Conservation (phyloP, 2,797 vertebrate genomes). For the Masticophis lateralis region DNA sequence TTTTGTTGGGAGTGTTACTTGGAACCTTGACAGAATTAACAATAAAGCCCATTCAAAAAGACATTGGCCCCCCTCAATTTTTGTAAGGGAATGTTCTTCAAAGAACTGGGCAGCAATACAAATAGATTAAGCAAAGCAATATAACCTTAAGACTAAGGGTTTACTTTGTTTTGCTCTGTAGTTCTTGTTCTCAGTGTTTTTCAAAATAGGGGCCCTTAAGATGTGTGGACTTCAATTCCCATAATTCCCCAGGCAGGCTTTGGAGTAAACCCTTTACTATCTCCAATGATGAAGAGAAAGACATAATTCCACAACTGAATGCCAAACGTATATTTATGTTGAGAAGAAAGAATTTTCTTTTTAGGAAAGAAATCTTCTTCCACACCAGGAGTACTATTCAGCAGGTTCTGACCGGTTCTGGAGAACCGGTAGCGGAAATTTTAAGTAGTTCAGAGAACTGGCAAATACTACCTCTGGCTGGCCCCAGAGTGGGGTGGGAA, state of each 20-base stretch:
- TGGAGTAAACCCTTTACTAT: background rate
- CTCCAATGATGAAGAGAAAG: conserved; percentile 28
- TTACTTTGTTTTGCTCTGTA: background rate
- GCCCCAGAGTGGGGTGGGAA: no score
- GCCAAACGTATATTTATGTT: background rate
- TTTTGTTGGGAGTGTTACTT: no score
- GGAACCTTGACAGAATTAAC: background rate
- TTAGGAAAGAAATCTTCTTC: conserved; percentile 28
- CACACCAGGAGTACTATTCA: background rate
- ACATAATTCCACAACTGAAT: conserved; percentile 21
- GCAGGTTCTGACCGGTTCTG: no score
- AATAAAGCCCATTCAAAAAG: background rate
- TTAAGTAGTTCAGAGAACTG: no score
- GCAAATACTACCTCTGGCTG: no score
- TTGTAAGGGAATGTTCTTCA: background rate
- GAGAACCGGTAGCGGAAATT: no score
- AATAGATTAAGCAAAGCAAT: background rate
- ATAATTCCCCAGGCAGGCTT: conserved; percentile 8
- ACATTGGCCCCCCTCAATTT: background rate
- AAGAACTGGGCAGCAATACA: background rate
- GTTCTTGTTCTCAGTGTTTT: background rate
- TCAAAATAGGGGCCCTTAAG: background rate
- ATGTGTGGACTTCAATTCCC: background rate
- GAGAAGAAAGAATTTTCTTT: background rate
- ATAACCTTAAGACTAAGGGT: background rate